Base-by-base conservation (phyloP, 2,113 vertebrate species). In the Upupa epops region DNA sequence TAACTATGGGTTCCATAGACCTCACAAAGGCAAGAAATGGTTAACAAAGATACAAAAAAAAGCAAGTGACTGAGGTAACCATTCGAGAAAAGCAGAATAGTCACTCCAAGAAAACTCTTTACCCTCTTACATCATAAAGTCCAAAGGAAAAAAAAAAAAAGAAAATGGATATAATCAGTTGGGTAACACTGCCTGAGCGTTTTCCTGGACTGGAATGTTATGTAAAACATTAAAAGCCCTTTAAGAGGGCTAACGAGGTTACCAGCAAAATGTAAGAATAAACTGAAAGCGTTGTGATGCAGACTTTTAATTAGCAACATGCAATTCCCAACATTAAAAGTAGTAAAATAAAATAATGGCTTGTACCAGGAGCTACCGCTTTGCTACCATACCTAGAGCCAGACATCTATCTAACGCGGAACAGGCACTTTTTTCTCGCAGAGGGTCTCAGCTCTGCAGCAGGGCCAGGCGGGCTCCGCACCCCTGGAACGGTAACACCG, bases 111-210 rank as follows among this genome's bases (percentile, higher is more conserved):
- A 83, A 83, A 87, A 86, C 0, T 10, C 11, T 42, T 91, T 76
- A 83, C 80, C 52, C 76, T 95, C 83, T 91, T 89, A 86, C 75
- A 81, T 85, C 63, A 24, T 25, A 24, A 46, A 82, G 56, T 66
- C 59, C 72, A 80, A 70, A 78, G n/a, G 18, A 28, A 28, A 37
- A 9, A 16, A 34, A 26, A 42, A n/a, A 60, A 60, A 60, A 58
- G 5, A 28, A 61, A 72, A 24, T 36, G 7, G 73, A 56, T 56
- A 37, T 11, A 86, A 81, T 20, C 73, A 65, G 81, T 51, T 75
- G 82, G 77, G 78, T 55, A 83, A 59, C 17, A 34, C 51, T 19
- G 42, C 52, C 64, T 10, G 45, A 79, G 55, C n/a, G 5, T 31
- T 60, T 71, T 75, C 82, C 93, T 77, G 55, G n/a, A n/a, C n/a